A percentile compares a stretch with the other conserved stretches of the same genome.
These are phyloP conservation scores for Poecilus cupreus DNA, from an alignment of 2,888 invertebrate genomes.

Conservation along the genomic window DNA sequence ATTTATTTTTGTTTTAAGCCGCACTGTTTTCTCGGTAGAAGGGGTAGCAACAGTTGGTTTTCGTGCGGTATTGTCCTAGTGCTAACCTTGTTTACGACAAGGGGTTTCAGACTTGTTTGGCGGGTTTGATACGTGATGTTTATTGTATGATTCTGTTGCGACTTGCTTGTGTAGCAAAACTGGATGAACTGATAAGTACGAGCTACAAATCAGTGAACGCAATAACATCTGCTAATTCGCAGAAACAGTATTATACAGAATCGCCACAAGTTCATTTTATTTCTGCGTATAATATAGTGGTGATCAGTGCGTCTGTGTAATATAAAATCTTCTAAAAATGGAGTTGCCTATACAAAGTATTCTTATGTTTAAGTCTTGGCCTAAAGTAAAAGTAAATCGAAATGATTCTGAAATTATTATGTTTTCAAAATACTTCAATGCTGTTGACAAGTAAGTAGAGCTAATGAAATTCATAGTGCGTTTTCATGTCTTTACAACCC, in stretches of 20 bases:
- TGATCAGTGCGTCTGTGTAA: too few relatives aligned
- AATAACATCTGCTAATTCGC: neutral
- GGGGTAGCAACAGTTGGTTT: neutral
- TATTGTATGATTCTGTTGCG: neutral
- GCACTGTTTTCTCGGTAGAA: too few relatives aligned
- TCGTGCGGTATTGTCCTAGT: neutral
- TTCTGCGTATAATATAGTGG: too few relatives aligned
- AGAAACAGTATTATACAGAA: neutral
- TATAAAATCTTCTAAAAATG: neutral
- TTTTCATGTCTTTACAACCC: too few relatives aligned
- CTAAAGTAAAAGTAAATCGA: neutral
- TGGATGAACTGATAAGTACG: neutral
- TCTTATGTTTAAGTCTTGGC: neutral
- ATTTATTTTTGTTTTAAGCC: too few relatives aligned
- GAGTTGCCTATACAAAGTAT: neutral
- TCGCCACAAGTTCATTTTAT: too few relatives aligned
- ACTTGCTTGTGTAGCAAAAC: neutral
- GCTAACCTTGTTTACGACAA: neutral
- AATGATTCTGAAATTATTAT: conserved; percentile 22
- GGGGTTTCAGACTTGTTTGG: neutral
- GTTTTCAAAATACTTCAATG: conserved; percentile 11
- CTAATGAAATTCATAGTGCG: neutral
- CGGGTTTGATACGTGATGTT: neutral
- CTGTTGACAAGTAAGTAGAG: conserved; percentile 13
- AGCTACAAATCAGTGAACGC: neutral